Evolutionary conservation across 2,888 invertebrate species (phyloP).

Genomic region (Lasioglossum oenotherae): DNA sequence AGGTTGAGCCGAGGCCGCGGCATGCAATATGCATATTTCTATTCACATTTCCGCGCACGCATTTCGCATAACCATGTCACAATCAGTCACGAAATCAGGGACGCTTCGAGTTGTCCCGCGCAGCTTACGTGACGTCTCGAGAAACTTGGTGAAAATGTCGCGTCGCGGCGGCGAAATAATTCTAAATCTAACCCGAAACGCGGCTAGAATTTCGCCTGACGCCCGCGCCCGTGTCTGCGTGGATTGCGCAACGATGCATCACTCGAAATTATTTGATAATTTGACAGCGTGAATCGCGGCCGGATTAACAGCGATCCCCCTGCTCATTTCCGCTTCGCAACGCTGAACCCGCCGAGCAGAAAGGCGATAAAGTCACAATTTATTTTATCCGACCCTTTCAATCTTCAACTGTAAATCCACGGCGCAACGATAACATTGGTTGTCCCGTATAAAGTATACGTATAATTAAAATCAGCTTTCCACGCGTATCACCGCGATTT

Average conservation of each 20-base stretch:
- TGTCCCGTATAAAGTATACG: background rate
- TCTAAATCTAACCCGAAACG: slow-evolving; percentile 25
- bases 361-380: slow-evolving; percentile 30
- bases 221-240: background rate
- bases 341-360: slow-evolving; percentile 4
- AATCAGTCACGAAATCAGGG: slow-evolving; percentile 65
- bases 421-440: background rate
- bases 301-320: background rate
- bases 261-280: slow-evolving; percentile 26
- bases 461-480: background rate
- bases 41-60: slow-evolving; percentile 60
- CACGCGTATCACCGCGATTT: background rate
- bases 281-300: background rate
- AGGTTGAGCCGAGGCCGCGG: background rate
- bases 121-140: slow-evolving; percentile 51
- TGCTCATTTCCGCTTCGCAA: background rate
- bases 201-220: background rate
- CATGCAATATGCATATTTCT: slow-evolving; percentile 30
- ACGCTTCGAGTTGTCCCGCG: slow-evolving; percentile 39
- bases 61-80: slow-evolving; percentile 48
- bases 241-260: background rate
- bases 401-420: slow-evolving; percentile 6
- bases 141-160: slow-evolving; percentile 32
- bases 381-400: background rate
- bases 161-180: slow-evolving; percentile 24